Conservation (phyloP, 2,797 vertebrate genomes). For the Pyrrhura leucotis region DNA sequence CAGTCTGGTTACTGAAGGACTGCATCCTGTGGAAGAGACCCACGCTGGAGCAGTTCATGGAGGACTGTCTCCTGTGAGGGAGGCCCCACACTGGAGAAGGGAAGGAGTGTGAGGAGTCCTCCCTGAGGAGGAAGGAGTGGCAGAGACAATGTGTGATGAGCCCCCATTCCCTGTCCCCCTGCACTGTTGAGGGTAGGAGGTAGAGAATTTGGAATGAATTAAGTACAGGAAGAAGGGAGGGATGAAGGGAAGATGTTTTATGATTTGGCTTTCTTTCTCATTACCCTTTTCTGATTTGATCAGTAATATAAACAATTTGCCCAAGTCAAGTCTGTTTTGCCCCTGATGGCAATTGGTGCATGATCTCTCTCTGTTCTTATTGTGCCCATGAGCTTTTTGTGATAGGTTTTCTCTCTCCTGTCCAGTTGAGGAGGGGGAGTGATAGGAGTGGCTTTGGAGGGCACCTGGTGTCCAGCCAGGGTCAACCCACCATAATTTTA, state of each 20-base stretch:
- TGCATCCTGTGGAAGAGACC: not conserved
- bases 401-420: not conserved
- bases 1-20: not conserved
- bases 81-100: not conserved
- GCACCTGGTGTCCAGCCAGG: not conserved
- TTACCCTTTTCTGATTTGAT: not conserved
- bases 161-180: not conserved
- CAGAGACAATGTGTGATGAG: not conserved
- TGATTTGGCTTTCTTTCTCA: not conserved
- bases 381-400: not conserved
- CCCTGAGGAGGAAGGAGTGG: not conserved
- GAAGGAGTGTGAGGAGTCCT: not conserved
- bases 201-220: not conserved
- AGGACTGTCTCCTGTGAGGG: not conserved
- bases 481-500: not conserved
- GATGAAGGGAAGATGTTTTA: not conserved
- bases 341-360: not conserved
- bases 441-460: not conserved
- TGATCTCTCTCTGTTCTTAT: not conserved
- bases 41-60: not conserved
- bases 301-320: not conserved
- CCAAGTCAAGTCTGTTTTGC: rapidly evolving
- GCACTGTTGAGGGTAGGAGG: not conserved
- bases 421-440: not conserved
- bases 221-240: not conserved